phyloP scores from a whole-genome alignment of 2,888 invertebrate species.

The Melangyna quadrimaculata region DNA sequence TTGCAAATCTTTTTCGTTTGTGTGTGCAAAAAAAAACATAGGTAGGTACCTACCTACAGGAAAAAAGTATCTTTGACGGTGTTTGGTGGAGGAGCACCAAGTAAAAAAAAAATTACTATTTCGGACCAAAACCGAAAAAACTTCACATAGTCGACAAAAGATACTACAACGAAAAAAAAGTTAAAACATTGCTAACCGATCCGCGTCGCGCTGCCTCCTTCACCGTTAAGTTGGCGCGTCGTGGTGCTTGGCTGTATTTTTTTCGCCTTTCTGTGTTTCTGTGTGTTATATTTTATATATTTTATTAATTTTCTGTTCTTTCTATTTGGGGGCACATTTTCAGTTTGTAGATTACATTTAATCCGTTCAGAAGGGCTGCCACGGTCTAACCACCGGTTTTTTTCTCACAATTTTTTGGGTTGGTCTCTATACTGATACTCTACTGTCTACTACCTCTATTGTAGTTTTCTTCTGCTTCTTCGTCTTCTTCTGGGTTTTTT shows the following conservation, averaged over 20 bases:
- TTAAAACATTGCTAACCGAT: constrained; percentile 39
- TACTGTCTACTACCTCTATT: constrained; percentile 27
- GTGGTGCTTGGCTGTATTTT: constrained; percentile 64
- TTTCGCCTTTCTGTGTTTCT: constrained; percentile 67
- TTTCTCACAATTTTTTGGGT: constrained; percentile 73
- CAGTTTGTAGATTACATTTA: constrained; percentile 78
- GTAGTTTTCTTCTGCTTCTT: constrained; percentile 66
- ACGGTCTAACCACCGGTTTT: constrained; percentile 73
- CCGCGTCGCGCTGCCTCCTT: constrained; percentile 24
- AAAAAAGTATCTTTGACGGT: constrained; percentile 41
- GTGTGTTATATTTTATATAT: constrained; percentile 72
- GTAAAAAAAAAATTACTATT: constrained; percentile 36
- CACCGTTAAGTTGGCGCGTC: constrained; percentile 45
- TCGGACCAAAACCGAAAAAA: constrained; percentile 47
- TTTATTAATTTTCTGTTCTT: constrained; percentile 72
- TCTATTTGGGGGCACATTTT: constrained; percentile 73
- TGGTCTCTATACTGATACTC: constrained; percentile 70
- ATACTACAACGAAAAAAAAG: constrained; percentile 20
- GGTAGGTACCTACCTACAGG: too few relatives aligned
- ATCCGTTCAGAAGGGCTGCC: constrained; percentile 77
- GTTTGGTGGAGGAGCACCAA: constrained; percentile 39
- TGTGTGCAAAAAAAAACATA: constrained; percentile 39
- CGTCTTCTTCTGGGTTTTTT: constrained; percentile 70
- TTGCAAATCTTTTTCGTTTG: constrained; percentile 45
- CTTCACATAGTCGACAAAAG: constrained; percentile 57